Percentiles rank a stretch among this genome's conserved stretches.
Evolutionary conservation across 2,113 vertebrate species (phyloP).

Genomic region (Hydropotes inermis): DNA sequence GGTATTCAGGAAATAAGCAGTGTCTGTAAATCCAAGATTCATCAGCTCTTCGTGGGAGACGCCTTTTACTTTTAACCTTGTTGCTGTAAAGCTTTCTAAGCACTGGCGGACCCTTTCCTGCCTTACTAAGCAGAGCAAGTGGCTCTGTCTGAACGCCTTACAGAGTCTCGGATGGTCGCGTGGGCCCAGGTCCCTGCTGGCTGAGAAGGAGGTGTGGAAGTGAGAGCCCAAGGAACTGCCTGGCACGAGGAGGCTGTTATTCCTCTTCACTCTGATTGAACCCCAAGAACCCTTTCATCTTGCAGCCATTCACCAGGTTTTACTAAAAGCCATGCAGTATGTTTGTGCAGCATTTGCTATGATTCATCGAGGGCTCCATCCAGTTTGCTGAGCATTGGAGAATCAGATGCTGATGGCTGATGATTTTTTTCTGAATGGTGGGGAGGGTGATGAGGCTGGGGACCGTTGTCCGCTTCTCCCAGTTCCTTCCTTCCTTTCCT

Average conservation of each 20-base stretch:
- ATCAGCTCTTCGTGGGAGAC: background rate
- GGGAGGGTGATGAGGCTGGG: too few species aligned
- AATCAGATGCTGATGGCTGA: accelerated
- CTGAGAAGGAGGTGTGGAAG: background rate
- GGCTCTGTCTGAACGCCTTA: background rate
- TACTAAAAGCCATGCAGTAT: background rate
- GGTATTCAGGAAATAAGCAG: background rate
- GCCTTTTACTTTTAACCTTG: background rate
- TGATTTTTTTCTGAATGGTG: background rate
- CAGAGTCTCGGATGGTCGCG: accelerated
- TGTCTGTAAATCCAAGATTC: background rate
- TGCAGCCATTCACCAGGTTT: background rate
- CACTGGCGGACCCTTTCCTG: accelerated
- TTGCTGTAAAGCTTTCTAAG: background rate
- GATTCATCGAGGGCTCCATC: background rate
- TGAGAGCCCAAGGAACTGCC: background rate
- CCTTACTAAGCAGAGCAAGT: background rate
- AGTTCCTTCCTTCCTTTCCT: background rate
- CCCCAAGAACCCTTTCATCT: background rate
- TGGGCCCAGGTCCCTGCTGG: accelerated
- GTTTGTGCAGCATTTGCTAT: background rate
- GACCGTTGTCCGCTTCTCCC: accelerated
- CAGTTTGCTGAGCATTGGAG: background rate
- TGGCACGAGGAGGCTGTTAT: background rate
- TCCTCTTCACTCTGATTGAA: background rate